Evolutionary conservation across 2,888 invertebrate genomes (phyloP), one percentile per base, ranked within the genome.

Genomic region (Pristionchus exspectatus): DNA sequence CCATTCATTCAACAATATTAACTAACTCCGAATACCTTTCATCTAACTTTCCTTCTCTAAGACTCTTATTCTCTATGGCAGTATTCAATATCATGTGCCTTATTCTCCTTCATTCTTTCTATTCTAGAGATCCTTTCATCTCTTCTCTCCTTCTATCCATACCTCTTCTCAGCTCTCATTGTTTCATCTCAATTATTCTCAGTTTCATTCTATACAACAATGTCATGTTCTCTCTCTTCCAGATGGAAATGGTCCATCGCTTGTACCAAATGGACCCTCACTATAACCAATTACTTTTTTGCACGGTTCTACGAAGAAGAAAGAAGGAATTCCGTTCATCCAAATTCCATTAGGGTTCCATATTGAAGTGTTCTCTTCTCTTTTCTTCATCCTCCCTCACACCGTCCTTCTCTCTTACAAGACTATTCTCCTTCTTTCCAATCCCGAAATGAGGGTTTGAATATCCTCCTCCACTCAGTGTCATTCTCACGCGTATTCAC

Each of bases 11-110:
- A 27, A 27, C 2, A 10, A 69, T 74, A 74, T 74, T 38, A 4
- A 14, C 38, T 38, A 24, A 21, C 2, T 21, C 14, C 38, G 7
- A 16, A 33, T 21, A n/a, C 74, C 74, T 30, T 74, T 74, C 74
- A n/a, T 16, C 44, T 59, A 59, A 18, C 56, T 81, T 33, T 81
- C 44, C 54, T 38, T 38, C 30, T 30, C 44, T 27, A 81, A 33
- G 24, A n/a, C 44, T 14, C 81, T 27, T 16, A 30, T 50, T 24
- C 81, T 50, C 81, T 81, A 2, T 81, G 33, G 38, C 16, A 63
- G 63, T 56, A 59, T 85, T 77, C 77, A 77, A 77, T 77, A 77
- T 77, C 77, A 77, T 44, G 44, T 77, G 72, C 16, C 77, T 77
- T 38, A 18, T 44, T 77, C 77, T 77, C 50, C 44, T 77, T 77